These are phyloP conservation scores for Troides helena DNA, from an alignment of 2,888 invertebrate species.

Conservation along the genomic window DNA sequence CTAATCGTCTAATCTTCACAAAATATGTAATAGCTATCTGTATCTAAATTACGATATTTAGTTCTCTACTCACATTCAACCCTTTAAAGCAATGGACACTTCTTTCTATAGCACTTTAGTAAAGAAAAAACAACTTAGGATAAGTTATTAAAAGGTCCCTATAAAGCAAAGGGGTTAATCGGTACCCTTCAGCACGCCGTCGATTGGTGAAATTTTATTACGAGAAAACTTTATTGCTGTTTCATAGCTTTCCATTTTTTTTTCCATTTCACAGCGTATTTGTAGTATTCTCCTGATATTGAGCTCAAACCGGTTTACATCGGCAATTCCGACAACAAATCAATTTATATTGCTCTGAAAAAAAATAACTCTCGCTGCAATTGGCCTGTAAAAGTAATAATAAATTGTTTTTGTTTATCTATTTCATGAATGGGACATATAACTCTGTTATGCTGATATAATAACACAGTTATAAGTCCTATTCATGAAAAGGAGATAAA, in stretches of 20 bases:
- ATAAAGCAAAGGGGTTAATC: not conserved
- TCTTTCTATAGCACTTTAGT: not conserved
- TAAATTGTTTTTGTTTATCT: no score
- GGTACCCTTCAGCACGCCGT: conserved; percentile 9
- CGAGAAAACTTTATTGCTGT: conserved; percentile 23
- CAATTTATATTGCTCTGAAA: not conserved
- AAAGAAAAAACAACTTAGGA: not conserved
- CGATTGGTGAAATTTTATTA: conserved; percentile 25
- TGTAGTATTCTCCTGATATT: conserved; percentile 5
- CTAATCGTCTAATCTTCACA: no score
- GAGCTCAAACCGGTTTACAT: not conserved
- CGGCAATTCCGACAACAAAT: not conserved
- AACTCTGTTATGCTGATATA: no score
- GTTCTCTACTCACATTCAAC: not conserved
- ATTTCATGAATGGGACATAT: no score
- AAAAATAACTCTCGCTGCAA: not conserved
- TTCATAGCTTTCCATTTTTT: conserved; percentile 15
- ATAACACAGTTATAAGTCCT: no score
- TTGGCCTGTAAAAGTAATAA: no score
- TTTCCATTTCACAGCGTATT: conserved; percentile 18
- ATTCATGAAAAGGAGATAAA: no score
- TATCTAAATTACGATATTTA: not conserved
- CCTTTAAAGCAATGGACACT: not conserved
- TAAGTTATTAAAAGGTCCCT: not conserved
- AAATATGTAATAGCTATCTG: no score